Percentiles rank a stretch among this genome's conserved stretches.
phyloP scores from a whole-genome alignment of 2,113 vertebrate species.

The Bos javanicus region DNA sequence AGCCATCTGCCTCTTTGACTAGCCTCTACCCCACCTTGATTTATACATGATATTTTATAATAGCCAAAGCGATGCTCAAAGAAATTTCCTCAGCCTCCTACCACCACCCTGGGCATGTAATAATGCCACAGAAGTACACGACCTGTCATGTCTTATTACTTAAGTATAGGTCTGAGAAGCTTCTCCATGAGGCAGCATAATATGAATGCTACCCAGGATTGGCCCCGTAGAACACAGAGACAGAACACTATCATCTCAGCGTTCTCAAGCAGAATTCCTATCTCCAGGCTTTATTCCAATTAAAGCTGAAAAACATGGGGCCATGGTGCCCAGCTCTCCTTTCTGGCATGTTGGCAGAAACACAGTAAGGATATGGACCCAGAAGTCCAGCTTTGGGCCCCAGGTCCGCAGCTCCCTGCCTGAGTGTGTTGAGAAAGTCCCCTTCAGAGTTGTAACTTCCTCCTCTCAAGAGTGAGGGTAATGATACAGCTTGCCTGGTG shows the following conservation, averaged over 20 bases:
- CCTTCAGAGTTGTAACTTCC: neutral
- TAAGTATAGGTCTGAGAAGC: conserved; percentile 43
- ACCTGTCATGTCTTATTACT: conserved; percentile 53
- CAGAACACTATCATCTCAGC: neutral
- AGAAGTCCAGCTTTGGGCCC: neutral
- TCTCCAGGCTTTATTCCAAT: neutral
- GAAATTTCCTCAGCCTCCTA: neutral
- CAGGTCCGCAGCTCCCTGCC: rapidly evolving
- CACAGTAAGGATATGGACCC: neutral
- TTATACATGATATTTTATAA: conserved; percentile 14
- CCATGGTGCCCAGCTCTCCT: neutral
- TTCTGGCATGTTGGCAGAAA: neutral
- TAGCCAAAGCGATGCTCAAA: neutral
- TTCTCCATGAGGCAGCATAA: neutral
- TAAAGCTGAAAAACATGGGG: neutral
- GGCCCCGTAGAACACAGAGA: neutral
- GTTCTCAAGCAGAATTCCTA: neutral
- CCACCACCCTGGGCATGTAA: neutral
- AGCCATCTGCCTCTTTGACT: neutral
- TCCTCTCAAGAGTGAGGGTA: neutral
- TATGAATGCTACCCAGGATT: neutral
- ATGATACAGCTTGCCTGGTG: neutral
- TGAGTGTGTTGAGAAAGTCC: neutral
- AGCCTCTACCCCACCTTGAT: neutral
- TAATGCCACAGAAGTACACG: conserved; percentile 42